phyloP scores from a whole-genome alignment of 2,113 vertebrate genomes.

The Panthera leo region DNA sequence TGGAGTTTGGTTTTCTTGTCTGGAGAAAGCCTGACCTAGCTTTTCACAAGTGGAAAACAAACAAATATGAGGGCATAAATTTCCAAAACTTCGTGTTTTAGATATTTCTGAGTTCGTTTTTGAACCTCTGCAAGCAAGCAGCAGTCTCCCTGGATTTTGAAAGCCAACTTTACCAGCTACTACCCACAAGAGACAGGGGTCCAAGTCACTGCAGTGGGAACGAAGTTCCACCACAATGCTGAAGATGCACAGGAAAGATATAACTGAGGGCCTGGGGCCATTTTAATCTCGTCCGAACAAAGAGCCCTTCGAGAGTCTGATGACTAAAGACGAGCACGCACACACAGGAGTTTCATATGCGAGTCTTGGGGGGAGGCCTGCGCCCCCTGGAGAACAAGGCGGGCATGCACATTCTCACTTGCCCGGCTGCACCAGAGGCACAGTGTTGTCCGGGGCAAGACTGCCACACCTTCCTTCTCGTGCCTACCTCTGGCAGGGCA shows the following conservation, averaged over 20 bases:
- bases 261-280: background rate
- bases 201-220: background rate
- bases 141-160: background rate
- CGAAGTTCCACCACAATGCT: background rate
- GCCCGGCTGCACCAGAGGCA: accelerated
- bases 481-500: background rate
- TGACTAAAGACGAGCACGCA: background rate
- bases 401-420: background rate
- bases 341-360: background rate
- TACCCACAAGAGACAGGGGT: accelerated
- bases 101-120: background rate
- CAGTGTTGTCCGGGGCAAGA: background rate
- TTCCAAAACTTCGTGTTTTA: background rate
- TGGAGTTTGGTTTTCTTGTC: background rate
- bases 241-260: background rate
- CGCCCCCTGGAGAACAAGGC: background rate
- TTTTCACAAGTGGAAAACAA: background rate
- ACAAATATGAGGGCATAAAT: too few relatives aligned
- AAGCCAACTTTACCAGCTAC: background rate
- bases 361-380: background rate
- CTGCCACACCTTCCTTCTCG: background rate
- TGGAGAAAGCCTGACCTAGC: background rate
- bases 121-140: background rate
- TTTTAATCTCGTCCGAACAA: background rate
- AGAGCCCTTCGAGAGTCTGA: conserved; percentile 4